Base-by-base conservation (phyloP, 2,113 vertebrate genomes). In the Sylvietta virens region DNA sequence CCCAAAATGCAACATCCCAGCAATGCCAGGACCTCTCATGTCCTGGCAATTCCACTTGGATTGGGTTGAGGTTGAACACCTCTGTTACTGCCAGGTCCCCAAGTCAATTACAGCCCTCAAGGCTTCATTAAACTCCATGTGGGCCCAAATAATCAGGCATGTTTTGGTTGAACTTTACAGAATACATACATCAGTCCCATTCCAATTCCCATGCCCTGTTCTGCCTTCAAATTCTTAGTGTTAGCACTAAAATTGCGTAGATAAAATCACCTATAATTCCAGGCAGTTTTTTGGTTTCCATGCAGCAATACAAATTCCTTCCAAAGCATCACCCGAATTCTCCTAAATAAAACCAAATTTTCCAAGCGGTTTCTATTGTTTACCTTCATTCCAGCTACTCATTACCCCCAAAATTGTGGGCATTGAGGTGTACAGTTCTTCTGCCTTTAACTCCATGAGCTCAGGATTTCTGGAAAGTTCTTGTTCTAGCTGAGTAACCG, bases 371-470 rank as follows among this genome's bases (percentile, higher is more conserved):
- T 74, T 31, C 12, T 62, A 6, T 47, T 17, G 94, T 93, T 98
- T 93, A 99, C 98, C 98, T 98, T 98, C 98, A 66, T 98, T 98
- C 95, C 98, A 99, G 91, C 97, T 98, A 54, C 98, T 98, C 62
- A 98, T 98, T 24, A 98, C 98, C 35, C 98, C 98, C 35, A 98
- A 97, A 91, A 98, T 98, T 0, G 97, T 97, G 37, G 98, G 98
- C 24, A 98, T 96, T 6, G 97, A 98, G 66, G 97, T 97, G 51
- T 97, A 98, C 54, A 98, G 97, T 64, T 99, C 98, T 56, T 99
- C 98, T 45, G 98, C 98, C 77, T 98, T 97, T 78, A 98, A 97
- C 15, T 98, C 98, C 95, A 98, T 97, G 56, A 94, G 76, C 71
- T 73, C 86, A 0, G 85, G 66, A 31, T 58, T 91, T 6, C 80